Conservation (phyloP, 2,888 invertebrate species). For the Lamellibrachia satsuma region DNA sequence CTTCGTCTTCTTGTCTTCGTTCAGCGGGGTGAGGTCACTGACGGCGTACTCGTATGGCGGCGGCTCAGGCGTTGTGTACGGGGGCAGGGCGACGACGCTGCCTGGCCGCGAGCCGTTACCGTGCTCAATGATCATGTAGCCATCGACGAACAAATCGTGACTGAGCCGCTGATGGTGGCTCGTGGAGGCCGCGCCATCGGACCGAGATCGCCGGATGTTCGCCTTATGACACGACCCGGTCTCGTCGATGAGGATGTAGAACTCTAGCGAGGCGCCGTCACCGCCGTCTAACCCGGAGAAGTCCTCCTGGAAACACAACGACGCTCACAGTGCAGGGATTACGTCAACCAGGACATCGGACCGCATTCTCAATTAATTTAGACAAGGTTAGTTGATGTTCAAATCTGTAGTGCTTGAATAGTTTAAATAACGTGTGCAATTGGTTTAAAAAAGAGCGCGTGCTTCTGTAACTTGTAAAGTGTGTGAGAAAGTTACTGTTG, state of each 20-base stretch:
- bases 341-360: no score
- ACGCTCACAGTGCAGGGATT: no score
- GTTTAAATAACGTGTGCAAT: no score
- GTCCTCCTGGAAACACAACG: background rate
- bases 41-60: conserved; percentile 27
- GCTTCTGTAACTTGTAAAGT: no score
- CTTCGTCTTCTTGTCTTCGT: background rate
- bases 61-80: conserved; percentile 17
- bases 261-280: background rate
- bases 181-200: background rate
- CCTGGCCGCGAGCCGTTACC: background rate
- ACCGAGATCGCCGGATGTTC: conserved; percentile 14
- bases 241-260: background rate
- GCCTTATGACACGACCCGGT: conserved; percentile 21
- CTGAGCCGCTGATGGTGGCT: background rate
- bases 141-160: conserved; percentile 28
- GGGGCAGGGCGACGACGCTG: conserved; percentile 17
- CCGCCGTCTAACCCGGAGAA: background rate
- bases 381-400: no score
- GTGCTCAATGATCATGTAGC: conserved; percentile 29
- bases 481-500: no score
- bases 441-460: no score
- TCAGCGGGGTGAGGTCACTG: background rate
- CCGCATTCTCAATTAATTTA: no score
- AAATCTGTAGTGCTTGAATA: no score